Evolutionary conservation across 2,113 vertebrate species (phyloP), one percentile per base, ranked within the genome.

Genomic region (Pangasianodon hypophthalmus): DNA sequence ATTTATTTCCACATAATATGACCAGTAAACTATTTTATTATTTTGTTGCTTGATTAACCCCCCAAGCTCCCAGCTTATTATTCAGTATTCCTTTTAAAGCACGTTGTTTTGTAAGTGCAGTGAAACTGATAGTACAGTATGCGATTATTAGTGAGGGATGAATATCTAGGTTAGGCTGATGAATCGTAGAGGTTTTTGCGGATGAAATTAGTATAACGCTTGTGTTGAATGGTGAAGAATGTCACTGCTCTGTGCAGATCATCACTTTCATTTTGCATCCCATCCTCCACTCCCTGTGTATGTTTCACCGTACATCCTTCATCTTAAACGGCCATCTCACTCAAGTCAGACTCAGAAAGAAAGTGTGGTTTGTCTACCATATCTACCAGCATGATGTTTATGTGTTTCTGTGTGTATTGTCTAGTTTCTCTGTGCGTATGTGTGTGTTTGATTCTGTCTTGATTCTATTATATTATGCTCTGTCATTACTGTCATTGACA

Each of bases 301-400:
- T 89, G 87, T 92, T 92, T 93, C 91, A 91, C 91, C 95, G 94
- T 96, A 81, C 93, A 94, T 91, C 92, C 91, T 92, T 92, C 96
- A 95, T 96, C 94, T 94, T 94, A 95, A 92, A 95, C 91, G 92
- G 94, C 94, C 96, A 95, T 96, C 91, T 93, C 92, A 94, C 95
- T 96, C 96, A 97, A 97, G 95, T 96, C 96, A 96, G 96, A 96
- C 96, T 97, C 96, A 96, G 96, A 97, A 97, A 97, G 95, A 96
- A 92, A 93, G 95, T 94, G 95, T 95, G 95, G 87, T 96, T 92
- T 93, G 95, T 95, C 95, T 95, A 93, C 94, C 91, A 93, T 81
- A 92, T 94, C 93, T 93, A 91, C 91, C 94, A 92, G 96, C 93
- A 92, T 87, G 88, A 71, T 94, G 50, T 95, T 90, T 94, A 87